phyloP scores from a whole-genome alignment of 2,888 invertebrate species.

The Dicyrtoma fusca region DNA sequence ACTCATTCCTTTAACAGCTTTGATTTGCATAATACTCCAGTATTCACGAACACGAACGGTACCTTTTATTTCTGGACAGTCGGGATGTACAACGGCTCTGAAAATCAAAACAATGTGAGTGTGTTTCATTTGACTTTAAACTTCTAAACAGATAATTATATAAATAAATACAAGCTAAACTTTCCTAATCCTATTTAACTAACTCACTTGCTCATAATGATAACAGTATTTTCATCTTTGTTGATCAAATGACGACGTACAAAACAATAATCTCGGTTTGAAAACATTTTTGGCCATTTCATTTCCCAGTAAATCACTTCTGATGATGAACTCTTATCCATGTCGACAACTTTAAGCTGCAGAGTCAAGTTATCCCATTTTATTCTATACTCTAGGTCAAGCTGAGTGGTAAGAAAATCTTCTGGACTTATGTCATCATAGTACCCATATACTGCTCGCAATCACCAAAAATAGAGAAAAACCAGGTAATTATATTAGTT shows the following conservation, averaged over 20 bases:
- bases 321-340: conserved; percentile 67
- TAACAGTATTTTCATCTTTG: conserved; percentile 65
- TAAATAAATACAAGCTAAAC: too few species aligned
- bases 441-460: conserved; percentile 72
- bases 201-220: conserved; percentile 64
- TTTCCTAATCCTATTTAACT: not conserved
- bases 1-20: conserved; percentile 67
- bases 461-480: too few species aligned
- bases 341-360: conserved; percentile 71
- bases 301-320: conserved; percentile 87
- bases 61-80: conserved; percentile 69
- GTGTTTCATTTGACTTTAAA: not conserved
- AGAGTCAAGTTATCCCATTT: conserved; percentile 80
- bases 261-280: conserved; percentile 85
- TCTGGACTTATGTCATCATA: conserved; percentile 77
- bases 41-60: conserved; percentile 77
- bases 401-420: conserved; percentile 80
- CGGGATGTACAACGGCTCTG: conserved; percentile 66
- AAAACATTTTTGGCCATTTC: conserved; percentile 82
- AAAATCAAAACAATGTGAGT: conserved; percentile 20
- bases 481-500: too few species aligned
- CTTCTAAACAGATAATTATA: too few species aligned
- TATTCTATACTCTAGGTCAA: conserved; percentile 76
- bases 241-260: conserved; percentile 70
- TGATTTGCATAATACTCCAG: conserved; percentile 85